Conservation (phyloP, 2,888 invertebrate species). For the Sinohyriopsis cumingii region DNA sequence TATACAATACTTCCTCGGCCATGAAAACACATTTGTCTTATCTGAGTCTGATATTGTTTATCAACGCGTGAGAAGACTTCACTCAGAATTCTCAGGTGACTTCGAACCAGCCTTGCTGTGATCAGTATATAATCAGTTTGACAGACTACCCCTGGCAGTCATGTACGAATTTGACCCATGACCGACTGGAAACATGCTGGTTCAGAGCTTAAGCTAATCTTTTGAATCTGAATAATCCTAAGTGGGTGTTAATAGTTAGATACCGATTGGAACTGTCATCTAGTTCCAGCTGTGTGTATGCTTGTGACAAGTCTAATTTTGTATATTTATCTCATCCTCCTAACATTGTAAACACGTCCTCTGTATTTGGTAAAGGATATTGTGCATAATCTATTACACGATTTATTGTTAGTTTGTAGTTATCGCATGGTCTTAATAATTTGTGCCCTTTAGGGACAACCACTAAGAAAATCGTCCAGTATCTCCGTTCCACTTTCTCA, state of each 20-base stretch:
- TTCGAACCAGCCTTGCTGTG: constrained; percentile 16
- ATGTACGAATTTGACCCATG: constrained; percentile 26
- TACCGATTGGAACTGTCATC: constrained; percentile 23
- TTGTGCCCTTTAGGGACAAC: constrained; percentile 23
- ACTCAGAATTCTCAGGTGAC: constrained; percentile 13
- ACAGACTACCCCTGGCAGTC: not conserved
- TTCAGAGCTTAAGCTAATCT: constrained; percentile 21
- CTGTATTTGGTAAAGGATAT: constrained; percentile 25
- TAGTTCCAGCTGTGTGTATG: constrained; percentile 29
- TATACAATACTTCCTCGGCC: constrained; percentile 3
- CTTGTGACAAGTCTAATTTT: constrained; percentile 31
- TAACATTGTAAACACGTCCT: constrained; percentile 20
- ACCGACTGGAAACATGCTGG: constrained; percentile 32
- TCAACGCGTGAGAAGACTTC: constrained; percentile 19
- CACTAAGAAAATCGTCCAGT: constrained; percentile 32
- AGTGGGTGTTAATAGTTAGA: constrained; percentile 32
- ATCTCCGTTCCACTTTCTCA: constrained; percentile 10
- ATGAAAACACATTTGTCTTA: constrained; percentile 8
- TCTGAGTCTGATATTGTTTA: constrained; percentile 9
- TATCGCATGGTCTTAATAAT: constrained; percentile 15
- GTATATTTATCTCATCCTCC: constrained; percentile 33
- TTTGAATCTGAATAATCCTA: constrained; percentile 24
- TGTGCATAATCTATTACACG: constrained; percentile 41
- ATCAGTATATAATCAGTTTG: constrained; percentile 14
- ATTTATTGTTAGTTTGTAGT: constrained; percentile 38